Evolutionary conservation across 2,113 vertebrate genomes (phyloP), one percentile per base, ranked within the genome.

Genomic region (Mormoops blainvillei): DNA sequence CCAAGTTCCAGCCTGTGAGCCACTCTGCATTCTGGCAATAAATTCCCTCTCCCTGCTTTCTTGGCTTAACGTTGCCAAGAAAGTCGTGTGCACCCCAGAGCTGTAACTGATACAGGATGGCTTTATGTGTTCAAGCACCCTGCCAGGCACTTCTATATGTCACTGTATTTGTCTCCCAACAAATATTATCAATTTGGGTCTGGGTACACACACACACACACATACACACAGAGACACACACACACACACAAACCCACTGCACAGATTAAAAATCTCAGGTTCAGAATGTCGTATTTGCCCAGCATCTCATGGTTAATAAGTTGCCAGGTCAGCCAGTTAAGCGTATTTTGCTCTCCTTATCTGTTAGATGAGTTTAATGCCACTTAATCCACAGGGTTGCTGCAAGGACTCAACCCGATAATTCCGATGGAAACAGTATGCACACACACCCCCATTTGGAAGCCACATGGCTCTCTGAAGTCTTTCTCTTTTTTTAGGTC

Each of bases 51-150:
- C 4, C 26, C 61, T 1, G n/a, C 26, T 26, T 15, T 38, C 58
- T 54, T 28, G 33, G 82, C 56, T 80, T 67, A 33, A 33, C 74
- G 19, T 65, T 3, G 11, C 74, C 67, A 48, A n/a, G 73, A 76
- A 33, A 33, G 43, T 26, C 36, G 19, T 2, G 3, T 31, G 45
- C 41, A 36, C 73, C 77, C 45, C 36, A 43, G 56, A 65, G 28
- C 43, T 82, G 15, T 24, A 6, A 33, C 22, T 4, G 28, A 36
- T 4, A 19, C 26, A 13, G 13, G 1, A 63, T 9, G 68, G 33
- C 70, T 56, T 38, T 10, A 0, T 1, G 6, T 15, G 45, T 31
- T 18, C 2, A 4, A 4, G n/a, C 3, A 1, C 68, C 43, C 2
- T 10, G 38, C 24, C 45, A 43, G 68, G 36, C 56, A n/a, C 16